Conservation (phyloP, 2,888 invertebrate genomes). For the Leucania comma region DNA sequence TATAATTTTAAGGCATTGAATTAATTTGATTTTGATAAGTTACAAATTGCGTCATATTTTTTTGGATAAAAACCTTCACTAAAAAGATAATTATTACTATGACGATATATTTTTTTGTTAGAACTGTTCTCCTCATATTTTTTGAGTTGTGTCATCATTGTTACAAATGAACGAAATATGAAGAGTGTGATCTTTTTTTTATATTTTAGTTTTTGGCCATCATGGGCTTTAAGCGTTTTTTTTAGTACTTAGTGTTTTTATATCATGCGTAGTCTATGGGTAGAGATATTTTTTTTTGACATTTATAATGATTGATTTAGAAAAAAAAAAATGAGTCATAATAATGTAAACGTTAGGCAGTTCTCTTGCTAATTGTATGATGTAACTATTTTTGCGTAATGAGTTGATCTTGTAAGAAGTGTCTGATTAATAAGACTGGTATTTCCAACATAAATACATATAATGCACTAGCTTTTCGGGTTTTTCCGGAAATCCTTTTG, state of each 20-base stretch:
- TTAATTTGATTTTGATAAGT: no score
- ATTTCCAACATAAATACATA: slow-evolving; percentile 32
- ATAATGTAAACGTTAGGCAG: neutral
- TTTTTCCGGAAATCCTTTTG: slow-evolving; percentile 12
- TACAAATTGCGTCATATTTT: no score
- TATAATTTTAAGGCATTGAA: no score
- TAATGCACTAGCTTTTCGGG: slow-evolving; percentile 4
- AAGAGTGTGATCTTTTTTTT: neutral
- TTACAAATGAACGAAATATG: neutral
- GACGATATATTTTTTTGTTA: no score
- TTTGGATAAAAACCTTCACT: no score
- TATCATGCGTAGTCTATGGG: neutral
- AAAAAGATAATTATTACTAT: no score
- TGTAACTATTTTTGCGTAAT: slow-evolving; percentile 8
- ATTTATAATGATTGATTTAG: neutral
- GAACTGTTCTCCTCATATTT: no score
- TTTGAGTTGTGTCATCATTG: no score
- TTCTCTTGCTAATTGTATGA: slow-evolving; percentile 6
- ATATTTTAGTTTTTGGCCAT: neutral
- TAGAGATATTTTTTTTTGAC: neutral
- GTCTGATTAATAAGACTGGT: slow-evolving; percentile 15
- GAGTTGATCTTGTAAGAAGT: slow-evolving; percentile 3
- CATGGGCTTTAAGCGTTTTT: neutral
- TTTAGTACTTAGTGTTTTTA: neutral
- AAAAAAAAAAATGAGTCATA: slow-evolving; percentile 2